Percentiles rank a stretch among this genome's conserved stretches.
phyloP scores from a whole-genome alignment of 2,113 vertebrate species.

The Onychorhynchus coronatus region DNA sequence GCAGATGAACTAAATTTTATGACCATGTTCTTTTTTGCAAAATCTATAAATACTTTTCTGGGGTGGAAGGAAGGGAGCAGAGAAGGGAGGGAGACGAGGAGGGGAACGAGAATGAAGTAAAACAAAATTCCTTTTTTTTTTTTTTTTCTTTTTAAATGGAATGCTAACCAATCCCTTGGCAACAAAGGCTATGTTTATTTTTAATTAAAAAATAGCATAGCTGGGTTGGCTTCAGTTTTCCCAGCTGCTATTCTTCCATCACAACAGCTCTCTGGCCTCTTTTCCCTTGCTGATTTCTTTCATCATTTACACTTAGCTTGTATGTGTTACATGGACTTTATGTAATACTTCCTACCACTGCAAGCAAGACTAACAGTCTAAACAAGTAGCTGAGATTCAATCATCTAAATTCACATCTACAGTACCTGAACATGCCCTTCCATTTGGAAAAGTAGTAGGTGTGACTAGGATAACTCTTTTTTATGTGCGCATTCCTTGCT shows the following conservation, averaged over 20 bases:
- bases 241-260: constrained; percentile 53
- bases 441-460: background rate
- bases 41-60: constrained; percentile 45
- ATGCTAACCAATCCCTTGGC: constrained; percentile 71
- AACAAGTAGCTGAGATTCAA: constrained; percentile 14
- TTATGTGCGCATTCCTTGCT: background rate
- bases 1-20: background rate
- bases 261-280: constrained; percentile 40
- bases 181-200: constrained; percentile 72
- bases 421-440: background rate
- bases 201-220: constrained; percentile 76
- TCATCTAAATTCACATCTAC: background rate
- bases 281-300: constrained; percentile 66
- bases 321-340: constrained; percentile 26
- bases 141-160: constrained; percentile 9
- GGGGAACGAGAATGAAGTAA: constrained; percentile 35
- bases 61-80: background rate
- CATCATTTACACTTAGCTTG: constrained; percentile 45
- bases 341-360: constrained; percentile 54
- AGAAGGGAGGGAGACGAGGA: background rate
- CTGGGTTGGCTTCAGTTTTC: constrained; percentile 70
- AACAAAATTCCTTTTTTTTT: constrained; percentile 6
- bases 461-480: background rate
- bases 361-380: constrained; percentile 9
- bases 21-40: background rate